phyloP scores from a whole-genome alignment of 2,888 invertebrate species.

The Chalcosyrphus nemorum region DNA sequence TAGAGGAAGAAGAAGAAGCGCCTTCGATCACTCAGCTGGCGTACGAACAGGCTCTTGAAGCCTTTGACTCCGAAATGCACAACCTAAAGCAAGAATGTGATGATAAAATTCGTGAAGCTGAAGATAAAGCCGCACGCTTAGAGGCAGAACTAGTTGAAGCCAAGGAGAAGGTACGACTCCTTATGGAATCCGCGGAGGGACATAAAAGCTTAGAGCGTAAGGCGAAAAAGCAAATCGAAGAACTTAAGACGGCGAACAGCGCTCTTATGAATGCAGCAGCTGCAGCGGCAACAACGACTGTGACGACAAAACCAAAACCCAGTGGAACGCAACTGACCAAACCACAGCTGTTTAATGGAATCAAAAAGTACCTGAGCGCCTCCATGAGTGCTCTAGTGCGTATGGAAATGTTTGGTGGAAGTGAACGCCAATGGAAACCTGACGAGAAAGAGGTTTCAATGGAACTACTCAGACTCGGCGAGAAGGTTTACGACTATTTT shows the following conservation, averaged over 20 bases:
- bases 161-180: neutral
- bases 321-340: slow-evolving; percentile 74
- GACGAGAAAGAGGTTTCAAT: slow-evolving; percentile 79
- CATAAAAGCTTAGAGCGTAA: neutral
- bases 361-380: slow-evolving; percentile 80
- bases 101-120: neutral
- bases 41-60: slow-evolving; percentile 5
- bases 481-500: slow-evolving; percentile 78
- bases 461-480: slow-evolving; percentile 79
- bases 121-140: slow-evolving; percentile 1
- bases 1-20: neutral
- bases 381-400: slow-evolving; percentile 80
- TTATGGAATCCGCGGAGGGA: neutral
- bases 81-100: slow-evolving; percentile 10
- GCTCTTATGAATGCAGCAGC: neutral
- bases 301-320: neutral
- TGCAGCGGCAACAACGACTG: neutral
- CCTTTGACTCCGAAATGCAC: slow-evolving; percentile 5
- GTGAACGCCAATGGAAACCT: slow-evolving; percentile 79
- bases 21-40: neutral
- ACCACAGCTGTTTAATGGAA: slow-evolving; percentile 79
- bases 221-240: neutral
- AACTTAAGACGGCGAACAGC: neutral
- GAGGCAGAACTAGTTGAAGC: slow-evolving; percentile 9
- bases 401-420: slow-evolving; percentile 81